phyloP scores from a whole-genome alignment of 92 coral and sea anemone species.

The Zoanthus sansibaricus region DNA sequence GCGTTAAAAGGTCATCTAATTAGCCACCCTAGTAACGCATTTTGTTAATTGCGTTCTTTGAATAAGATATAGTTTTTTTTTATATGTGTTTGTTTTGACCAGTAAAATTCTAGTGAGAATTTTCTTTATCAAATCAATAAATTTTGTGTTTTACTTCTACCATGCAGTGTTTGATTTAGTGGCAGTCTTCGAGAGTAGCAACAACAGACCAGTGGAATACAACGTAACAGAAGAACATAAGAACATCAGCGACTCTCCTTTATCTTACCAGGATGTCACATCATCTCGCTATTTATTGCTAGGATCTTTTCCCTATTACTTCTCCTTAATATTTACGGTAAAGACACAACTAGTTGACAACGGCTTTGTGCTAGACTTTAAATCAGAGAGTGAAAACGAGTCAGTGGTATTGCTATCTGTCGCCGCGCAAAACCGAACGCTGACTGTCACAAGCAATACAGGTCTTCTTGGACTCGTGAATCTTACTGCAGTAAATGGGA shows the following conservation, averaged over 20 bases:
- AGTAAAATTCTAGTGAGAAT: neutral
- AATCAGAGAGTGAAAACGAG: slow-evolving; percentile 22
- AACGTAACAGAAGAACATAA: slow-evolving; percentile 26
- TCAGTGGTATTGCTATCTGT: slow-evolving; percentile 16
- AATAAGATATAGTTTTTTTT: too few relatives aligned
- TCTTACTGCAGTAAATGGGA: neutral
- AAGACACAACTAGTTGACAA: slow-evolving; percentile 4
- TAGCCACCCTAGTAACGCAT: too few relatives aligned
- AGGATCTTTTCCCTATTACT: slow-evolving; percentile 38
- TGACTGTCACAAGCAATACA: neutral
- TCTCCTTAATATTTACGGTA: slow-evolving; percentile 37
- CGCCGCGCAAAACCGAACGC: slow-evolving; percentile 11
- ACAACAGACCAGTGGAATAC: slow-evolving; percentile 36
- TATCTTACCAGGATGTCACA: slow-evolving; percentile 7
- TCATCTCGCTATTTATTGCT: slow-evolving; percentile 45
- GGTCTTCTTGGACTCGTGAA: slow-evolving; percentile 21
- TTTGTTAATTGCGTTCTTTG: too few relatives aligned
- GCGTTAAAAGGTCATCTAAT: too few relatives aligned
- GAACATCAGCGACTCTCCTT: neutral
- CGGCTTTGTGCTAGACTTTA: slow-evolving; percentile 46
- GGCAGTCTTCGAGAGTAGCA: slow-evolving; percentile 50
- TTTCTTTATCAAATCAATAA: neutral
- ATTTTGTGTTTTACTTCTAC: neutral
- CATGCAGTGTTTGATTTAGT: slow-evolving; percentile 35
- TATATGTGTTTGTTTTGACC: too few relatives aligned